A percentile compares a stretch with the other conserved stretches of the same genome.
Evolutionary conservation across 2,113 vertebrate genomes (phyloP).

Genomic region (Heteronetta atricapilla): DNA sequence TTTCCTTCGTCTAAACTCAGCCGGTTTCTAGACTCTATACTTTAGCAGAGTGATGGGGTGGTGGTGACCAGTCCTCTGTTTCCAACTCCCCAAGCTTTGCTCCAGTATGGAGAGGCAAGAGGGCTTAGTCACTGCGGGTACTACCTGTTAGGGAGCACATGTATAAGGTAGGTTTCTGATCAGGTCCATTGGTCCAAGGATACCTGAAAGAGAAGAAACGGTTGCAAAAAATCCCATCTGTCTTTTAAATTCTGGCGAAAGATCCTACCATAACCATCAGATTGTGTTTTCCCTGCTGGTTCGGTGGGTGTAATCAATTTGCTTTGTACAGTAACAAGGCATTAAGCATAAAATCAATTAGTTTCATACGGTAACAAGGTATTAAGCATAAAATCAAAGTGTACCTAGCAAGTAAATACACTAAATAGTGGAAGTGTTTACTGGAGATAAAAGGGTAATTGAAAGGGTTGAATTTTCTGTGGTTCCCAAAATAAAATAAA

Average conservation of each 20-base stretch:
- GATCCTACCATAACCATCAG: background rate
- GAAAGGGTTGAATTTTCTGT: background rate
- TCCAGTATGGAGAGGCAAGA: background rate
- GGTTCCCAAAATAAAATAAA: background rate
- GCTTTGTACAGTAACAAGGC: background rate
- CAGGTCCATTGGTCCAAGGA: background rate
- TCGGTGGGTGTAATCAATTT: conserved; percentile 5
- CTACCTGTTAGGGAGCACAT: background rate
- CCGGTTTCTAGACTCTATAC: background rate
- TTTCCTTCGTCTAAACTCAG: background rate
- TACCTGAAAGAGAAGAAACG: background rate
- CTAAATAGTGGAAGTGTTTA: background rate
- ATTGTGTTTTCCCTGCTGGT: background rate
- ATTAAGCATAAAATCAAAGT: background rate
- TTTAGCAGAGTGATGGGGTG: background rate
- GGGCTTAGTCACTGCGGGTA: background rate
- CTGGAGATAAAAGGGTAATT: background rate
- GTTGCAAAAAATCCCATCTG: background rate
- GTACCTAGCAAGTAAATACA: background rate
- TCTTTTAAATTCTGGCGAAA: background rate
- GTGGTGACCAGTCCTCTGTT: background rate
- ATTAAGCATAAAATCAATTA: background rate
- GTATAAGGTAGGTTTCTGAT: background rate
- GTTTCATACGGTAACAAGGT: background rate
- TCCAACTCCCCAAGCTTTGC: background rate